Base-by-base conservation (phyloP, 2,888 invertebrate genomes). In the Buathra laborator region DNA sequence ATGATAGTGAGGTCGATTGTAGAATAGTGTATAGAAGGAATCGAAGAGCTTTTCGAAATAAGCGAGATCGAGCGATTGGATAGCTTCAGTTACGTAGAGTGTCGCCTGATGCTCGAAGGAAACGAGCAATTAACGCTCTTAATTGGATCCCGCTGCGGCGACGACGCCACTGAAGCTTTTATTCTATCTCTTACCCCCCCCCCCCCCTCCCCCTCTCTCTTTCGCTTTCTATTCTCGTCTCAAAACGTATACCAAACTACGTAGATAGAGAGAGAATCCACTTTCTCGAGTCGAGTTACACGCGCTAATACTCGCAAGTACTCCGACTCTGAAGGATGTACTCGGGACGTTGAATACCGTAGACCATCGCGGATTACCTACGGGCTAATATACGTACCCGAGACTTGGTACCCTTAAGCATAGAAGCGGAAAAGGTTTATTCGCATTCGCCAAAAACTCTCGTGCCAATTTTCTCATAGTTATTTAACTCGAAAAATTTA, bases 121-220 rank as follows among this genome's bases (percentile, higher is more conserved):
- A 83, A 80, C 70, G 64, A 68, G 71, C 86, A 87, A 88, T 87
- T 86, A 86, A 87, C 79, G 80, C 76, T 80, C 81, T 84, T 86
- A 86, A 89, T 86, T 79, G 88, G 81, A 86, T 85, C 72, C 62
- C 72, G 51, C 74, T 64, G 81, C 53, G 77, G 67, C 37, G 51
- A 51, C 19, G 64, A 81, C 48, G 76, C n/a, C 56, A 79, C 79
- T 46, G 59, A 53, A 75, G 62, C 64, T 43, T 53, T 67, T 62
- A 59, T 29, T 72, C 68, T 64, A 32, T 77, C 37, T 62, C 64
- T 78, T 32, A 66, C n/a, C 59, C 48, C 7, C 24, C 32, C 19
- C 53, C 43, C 24, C 51, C 14, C n/a, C 51, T 37, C 10, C 51
- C 70, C 51, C 53, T 16, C 43, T 14, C 53, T 7, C 70, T 62